phyloP scores from a whole-genome alignment of 2,113 vertebrate species.

The Myanophis thanlyinensis region DNA sequence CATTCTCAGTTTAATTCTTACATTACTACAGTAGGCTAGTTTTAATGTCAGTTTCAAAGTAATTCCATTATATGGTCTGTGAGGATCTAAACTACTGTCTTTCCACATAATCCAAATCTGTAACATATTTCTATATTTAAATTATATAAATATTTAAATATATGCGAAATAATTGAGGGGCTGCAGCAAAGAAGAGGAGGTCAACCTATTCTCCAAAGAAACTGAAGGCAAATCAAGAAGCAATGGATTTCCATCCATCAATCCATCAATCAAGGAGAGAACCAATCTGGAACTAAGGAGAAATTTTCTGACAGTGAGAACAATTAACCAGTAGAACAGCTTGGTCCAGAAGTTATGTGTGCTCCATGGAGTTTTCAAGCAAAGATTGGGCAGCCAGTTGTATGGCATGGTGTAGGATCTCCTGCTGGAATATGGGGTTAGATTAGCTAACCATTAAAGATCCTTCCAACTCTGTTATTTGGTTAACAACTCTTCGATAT shows the following conservation, averaged over 20 bases:
- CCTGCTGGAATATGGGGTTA: neutral
- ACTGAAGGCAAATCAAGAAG: neutral
- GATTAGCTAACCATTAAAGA: neutral
- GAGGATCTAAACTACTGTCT: neutral
- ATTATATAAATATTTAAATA: neutral
- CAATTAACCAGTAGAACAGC: neutral
- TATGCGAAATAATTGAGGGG: neutral
- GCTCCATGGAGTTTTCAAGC: neutral
- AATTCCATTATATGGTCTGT: neutral
- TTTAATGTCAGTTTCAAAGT: neutral
- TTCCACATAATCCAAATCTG: neutral
- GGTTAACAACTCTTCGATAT: neutral
- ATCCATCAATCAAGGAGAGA: neutral
- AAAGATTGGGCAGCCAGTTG: neutral
- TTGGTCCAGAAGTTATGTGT: neutral
- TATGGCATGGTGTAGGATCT: neutral
- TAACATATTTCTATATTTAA: neutral
- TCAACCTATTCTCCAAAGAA: neutral
- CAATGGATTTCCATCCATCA: too few species aligned
- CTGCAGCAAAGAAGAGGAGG: neutral
- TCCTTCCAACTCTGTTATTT: neutral
- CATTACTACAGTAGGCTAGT: neutral
- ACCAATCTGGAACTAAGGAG: neutral
- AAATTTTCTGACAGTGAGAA: neutral
- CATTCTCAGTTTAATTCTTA: neutral